Conservation (phyloP, 2,113 vertebrate genomes). For the Panthera uncia region DNA sequence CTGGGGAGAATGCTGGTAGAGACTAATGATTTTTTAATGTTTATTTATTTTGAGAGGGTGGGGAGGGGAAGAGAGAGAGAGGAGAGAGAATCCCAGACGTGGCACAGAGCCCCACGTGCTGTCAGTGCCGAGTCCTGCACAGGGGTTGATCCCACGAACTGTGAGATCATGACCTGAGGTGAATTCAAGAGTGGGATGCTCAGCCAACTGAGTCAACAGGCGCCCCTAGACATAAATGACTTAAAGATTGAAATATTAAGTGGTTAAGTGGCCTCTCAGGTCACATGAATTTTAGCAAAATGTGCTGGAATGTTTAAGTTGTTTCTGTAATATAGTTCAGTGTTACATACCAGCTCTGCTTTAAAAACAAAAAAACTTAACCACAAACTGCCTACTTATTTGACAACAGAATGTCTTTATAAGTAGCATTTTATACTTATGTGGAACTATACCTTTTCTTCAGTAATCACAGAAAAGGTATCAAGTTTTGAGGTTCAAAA, state of each 20-base stretch:
- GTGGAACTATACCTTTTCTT: background rate
- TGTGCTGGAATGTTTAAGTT: background rate
- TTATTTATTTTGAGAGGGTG: too few species aligned
- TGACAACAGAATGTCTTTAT: background rate
- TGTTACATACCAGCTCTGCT: background rate
- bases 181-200: too few species aligned
- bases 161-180: too few species aligned
- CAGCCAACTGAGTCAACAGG: too few species aligned
- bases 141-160: too few species aligned
- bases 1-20: background rate
- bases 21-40: background rate
- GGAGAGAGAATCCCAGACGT: too few species aligned
- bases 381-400: background rate
- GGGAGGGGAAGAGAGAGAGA: too few species aligned
- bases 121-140: too few species aligned
- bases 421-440: slow-evolving; percentile 31
- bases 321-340: background rate
- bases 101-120: too few species aligned
- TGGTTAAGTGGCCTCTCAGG: background rate
- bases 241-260: slow-evolving; percentile 18
- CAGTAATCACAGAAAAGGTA: slow-evolving; percentile 23
- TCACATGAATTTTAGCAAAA: background rate
- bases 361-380: background rate
- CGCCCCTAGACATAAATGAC: background rate
- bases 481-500: slow-evolving; percentile 36